Base-by-base conservation (phyloP, 2,797 vertebrate genomes). In the Chelon auratus region DNA sequence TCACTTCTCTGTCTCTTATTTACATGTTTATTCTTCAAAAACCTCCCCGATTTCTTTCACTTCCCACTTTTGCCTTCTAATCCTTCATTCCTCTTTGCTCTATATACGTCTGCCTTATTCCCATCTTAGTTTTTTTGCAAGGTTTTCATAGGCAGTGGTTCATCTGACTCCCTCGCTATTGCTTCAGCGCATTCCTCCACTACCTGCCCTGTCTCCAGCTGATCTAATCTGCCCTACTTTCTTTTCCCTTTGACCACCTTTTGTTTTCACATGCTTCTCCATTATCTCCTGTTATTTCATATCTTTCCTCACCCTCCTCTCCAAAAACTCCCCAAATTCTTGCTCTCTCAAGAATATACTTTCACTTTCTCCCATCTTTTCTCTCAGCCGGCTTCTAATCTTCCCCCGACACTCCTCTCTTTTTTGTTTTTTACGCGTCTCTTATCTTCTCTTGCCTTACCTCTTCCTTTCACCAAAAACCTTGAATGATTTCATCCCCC, bases 141-240 rank as follows among this genome's bases (percentile, higher is more conserved):
- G 4, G 36, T 77, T 80, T 85, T 67, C n/a, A 13, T 3, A 67
- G 62, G 51, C 64, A 59, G 57, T 24, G 5, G 48, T 47, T 67
- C 18, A 53, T 60, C 57, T 22, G 22, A 57, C 50, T 65, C 56
- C 6, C 24, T 17, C 17, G 53, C 53, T 17, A 15, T 47, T 17
- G 33, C 67, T 72, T 36, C 52, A 7, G 54, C 75, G 70, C 72
- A 85, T 78, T 68, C 70, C 61, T 74, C 15, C 3, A 0, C 64
- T 77, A 79, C 82, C 84, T 83, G 66, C 36, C 1, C 59, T 57
- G 22, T 50, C 52, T 76, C 33, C 59, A 58, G 63, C 73, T 68
- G 74, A 82, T 83, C 80, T 84, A 74, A 90, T 84, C 70, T 80
- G 84, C 50, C 80, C 85, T 62, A 85, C 72, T 87, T 86, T 84